Evolutionary conservation across 2,113 vertebrate species (phyloP), one percentile per base, ranked within the genome.

Genomic region (Typhlomys cinereus): DNA sequence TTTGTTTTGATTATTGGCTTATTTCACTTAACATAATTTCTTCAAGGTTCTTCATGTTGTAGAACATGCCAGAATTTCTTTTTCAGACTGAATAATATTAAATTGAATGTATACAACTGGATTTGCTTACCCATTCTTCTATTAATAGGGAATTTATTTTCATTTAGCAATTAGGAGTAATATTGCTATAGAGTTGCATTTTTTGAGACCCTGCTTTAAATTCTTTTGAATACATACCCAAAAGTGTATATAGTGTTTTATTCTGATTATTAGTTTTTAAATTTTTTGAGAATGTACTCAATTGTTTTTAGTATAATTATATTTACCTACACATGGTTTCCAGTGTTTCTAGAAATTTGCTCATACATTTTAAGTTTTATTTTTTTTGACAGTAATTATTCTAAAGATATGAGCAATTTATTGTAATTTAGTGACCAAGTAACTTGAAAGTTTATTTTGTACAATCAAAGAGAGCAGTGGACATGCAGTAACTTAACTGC

Each of bases 161-260:
- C n/a, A 85, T 86, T 79, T 50, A 83, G 48, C 36, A 41, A 4
- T 84, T 67, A 12, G 29, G 7, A 81, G 70, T 80, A 67, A 69
- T 78, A 41, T 50, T 84, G 20, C 52, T 69, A 7, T 71, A 18
- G 86, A 27, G 21, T 7, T 87, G 27, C 78, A 11, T 39, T 54
- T n/a, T 94, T 79, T 34, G 44, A 92, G 64, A 87, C 31, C 41
- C 84, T 94, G 34, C 73, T 46, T 69, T 71, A 31, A 79, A 11
- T 84, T 90, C 14, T 92, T 88, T 84, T 79, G 36, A 25, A 8
- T 73, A 34, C 62, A 36, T 79, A 61, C 46, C 29, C 21, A 54
- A 12, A 61, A 59, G 41, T 88, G 1, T 10, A 70, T 41, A 79
- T 91, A 57, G 14, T 36, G 5, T 27, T 10, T 89, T 54, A 57